Conservation (phyloP, 2,888 invertebrate species). For the Pseudococcus longispinus region DNA sequence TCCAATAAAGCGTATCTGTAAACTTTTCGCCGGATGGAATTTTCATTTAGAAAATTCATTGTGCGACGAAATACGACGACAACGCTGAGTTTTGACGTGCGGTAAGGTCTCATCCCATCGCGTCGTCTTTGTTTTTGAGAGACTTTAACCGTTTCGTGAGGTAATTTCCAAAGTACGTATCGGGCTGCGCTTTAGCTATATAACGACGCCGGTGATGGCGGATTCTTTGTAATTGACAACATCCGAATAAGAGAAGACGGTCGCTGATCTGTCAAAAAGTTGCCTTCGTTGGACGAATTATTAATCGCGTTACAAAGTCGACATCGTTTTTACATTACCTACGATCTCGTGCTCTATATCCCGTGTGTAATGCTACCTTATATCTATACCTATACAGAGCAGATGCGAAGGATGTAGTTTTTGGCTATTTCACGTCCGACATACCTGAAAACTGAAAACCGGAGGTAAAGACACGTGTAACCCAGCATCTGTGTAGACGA, state of each 20-base stretch:
- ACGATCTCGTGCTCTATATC: background rate
- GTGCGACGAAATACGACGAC: background rate
- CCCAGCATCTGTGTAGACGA: background rate
- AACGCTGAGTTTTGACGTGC: slow-evolving; percentile 10
- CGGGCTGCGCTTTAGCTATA: background rate
- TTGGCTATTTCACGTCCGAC: background rate
- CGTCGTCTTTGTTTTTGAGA: background rate
- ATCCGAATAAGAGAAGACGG: background rate
- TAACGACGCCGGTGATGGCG: background rate
- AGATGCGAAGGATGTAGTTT: slow-evolving; percentile 5
- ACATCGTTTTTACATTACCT: slow-evolving; percentile 38
- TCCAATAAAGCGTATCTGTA: background rate
- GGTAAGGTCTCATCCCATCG: background rate
- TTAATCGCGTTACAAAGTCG: slow-evolving; percentile 28
- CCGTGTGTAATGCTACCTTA: background rate
- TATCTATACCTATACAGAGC: background rate
- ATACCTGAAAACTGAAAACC: background rate
- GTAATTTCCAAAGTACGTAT: background rate
- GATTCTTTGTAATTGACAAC: background rate
- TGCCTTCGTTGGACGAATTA: background rate
- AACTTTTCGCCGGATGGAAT: background rate
- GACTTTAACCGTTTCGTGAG: slow-evolving; percentile 33
- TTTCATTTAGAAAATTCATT: slow-evolving; percentile 7
- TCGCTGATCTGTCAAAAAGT: slow-evolving; percentile 29
- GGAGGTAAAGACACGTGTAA: slow-evolving; percentile 11